Percentiles rank a stretch among this genome's conserved stretches.
Evolutionary conservation across 2,113 vertebrate species (phyloP).

Genomic region (Lepus europaeus): DNA sequence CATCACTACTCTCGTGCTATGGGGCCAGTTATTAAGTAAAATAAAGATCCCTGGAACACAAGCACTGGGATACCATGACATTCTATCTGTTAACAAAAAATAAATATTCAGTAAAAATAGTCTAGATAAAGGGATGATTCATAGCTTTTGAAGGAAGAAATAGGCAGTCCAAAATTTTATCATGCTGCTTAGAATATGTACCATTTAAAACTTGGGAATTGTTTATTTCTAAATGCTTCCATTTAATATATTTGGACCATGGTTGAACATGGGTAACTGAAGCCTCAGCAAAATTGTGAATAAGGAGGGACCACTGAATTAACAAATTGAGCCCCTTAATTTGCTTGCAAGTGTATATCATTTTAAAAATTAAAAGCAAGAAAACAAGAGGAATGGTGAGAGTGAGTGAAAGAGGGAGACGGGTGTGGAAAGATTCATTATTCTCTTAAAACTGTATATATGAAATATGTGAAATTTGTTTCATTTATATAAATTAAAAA

Average conservation of each 20-base stretch:
- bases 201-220: neutral
- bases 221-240: neutral
- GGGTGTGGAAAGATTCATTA: no score
- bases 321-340: neutral
- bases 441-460: no score
- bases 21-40: neutral
- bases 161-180: neutral
- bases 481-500: no score
- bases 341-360: slow-evolving; percentile 25
- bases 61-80: neutral
- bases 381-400: no score
- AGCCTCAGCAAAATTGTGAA: neutral
- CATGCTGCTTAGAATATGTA: neutral
- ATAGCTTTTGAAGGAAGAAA: neutral
- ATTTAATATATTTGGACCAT: neutral
- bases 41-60: neutral
- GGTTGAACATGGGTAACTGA: neutral
- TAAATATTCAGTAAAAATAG: neutral
- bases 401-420: no score
- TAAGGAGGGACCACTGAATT: neutral
- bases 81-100: no score
- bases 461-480: no score
- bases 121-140: neutral
- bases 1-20: neutral
- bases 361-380: no score